Evolutionary conservation across 2,113 vertebrate genomes (phyloP).

Genomic region (Saccopteryx bilineata): DNA sequence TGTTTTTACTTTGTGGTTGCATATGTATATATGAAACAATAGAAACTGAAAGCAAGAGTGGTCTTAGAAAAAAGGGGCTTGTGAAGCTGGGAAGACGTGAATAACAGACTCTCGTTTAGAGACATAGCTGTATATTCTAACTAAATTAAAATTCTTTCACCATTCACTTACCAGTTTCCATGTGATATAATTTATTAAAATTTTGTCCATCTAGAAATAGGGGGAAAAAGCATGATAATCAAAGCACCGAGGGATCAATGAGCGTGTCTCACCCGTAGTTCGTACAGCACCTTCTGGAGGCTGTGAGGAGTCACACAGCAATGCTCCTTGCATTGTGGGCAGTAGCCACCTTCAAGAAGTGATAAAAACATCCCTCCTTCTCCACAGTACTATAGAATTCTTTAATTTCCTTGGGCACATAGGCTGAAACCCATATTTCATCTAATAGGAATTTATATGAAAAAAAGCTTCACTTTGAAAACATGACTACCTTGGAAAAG

Average conservation of each 20-base stretch:
- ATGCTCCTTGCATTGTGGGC: not conserved
- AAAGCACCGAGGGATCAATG: not conserved
- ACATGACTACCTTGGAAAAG: not conserved
- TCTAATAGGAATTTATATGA: conserved; percentile 23
- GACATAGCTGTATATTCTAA: not conserved
- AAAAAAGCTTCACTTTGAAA: conserved; percentile 30
- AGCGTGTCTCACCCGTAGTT: not conserved
- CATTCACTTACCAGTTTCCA: conserved; percentile 15
- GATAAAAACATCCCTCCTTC: not conserved
- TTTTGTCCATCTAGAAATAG: conserved; percentile 11
- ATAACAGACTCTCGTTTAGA: not conserved
- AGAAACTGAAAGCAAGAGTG: not conserved
- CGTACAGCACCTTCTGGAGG: not conserved
- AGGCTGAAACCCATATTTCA: conserved; percentile 13
- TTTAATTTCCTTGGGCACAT: conserved; percentile 27
- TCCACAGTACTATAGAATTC: not conserved
- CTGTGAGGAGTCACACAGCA: not conserved
- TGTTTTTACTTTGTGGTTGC: conserved; percentile 12
- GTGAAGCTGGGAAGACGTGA: not conserved
- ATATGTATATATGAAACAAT: not conserved
- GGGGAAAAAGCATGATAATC: not conserved
- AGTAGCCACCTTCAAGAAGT: not conserved
- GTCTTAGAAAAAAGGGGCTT: not conserved
- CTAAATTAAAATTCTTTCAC: conserved; percentile 18
- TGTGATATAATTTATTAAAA: conserved; percentile 8